Base-by-base conservation (phyloP, 2,888 invertebrate species). In the Sminthurides aquaticus region DNA sequence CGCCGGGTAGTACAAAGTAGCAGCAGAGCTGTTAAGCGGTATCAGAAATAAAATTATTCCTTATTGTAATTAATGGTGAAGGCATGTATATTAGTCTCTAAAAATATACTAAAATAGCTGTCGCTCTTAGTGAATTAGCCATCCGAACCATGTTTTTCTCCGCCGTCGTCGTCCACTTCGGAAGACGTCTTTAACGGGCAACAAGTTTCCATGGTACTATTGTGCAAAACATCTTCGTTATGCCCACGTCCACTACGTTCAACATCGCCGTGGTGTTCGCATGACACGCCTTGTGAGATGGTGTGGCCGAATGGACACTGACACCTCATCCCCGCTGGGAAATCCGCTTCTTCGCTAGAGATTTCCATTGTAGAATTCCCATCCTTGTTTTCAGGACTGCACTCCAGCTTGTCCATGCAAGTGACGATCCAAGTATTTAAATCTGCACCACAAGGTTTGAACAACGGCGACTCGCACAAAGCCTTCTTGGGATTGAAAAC, bases 361-460 rank as follows among this genome's bases (percentile, higher is more conserved):
- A 34, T 34, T 15, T 34, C 43, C 43, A 29, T 28, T 3, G 48
- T 5, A 22, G 60, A 27, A 26, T 28, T 28, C 5, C 2, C 34
- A 58, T n/a, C 58, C 3, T 28, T 3, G n/a, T 1, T 20, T 24
- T 5, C n/a, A 3, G 25, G 2, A 2, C 22, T 29, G 34, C 43
- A 34, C 22, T 20, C n/a, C 1, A 48, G 27, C 27, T 60, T n/a
- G 18, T 52, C 52, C 24, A 60, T 27, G 22, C 60, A 60, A 3
- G 49, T 49, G 1, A 60, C 15, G 5, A 52, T 49, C 60, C 60
- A 60, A 22, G 49, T 49, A 28, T 52, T 60, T 8, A 22, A 29
- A 52, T 52, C 52, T 2, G 29, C n/a, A 1, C 60, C 60, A 22
- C 60, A 60, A 28, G 25, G 49, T 20, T 60, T 60, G 8, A 25